phyloP scores from a whole-genome alignment of 2,113 vertebrate species.

The Amazona guildingii region DNA sequence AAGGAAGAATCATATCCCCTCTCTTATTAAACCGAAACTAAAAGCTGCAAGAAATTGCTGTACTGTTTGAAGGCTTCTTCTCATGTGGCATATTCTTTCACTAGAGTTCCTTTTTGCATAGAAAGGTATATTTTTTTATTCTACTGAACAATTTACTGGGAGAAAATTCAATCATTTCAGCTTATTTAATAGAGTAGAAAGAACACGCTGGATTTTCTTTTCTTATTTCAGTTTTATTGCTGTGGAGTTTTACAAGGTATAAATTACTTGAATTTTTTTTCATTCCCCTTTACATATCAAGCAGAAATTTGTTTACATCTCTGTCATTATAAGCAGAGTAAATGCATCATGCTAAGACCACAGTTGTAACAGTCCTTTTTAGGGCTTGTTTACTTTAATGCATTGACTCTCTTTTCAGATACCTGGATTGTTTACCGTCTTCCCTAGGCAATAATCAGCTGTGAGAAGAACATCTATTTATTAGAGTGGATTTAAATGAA shows the following conservation, averaged over 20 bases:
- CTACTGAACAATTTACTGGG: background rate
- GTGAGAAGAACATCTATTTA: background rate
- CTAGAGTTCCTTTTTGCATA: background rate
- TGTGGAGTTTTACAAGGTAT: background rate
- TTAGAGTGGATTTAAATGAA: background rate
- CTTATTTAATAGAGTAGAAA: background rate
- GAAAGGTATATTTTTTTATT: background rate
- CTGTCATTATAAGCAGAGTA: background rate
- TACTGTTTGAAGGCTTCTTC: background rate
- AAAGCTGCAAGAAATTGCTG: background rate
- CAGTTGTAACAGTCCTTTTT: background rate
- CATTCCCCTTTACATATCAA: background rate
- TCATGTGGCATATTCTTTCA: background rate
- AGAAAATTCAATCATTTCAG: background rate
- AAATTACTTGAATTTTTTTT: background rate
- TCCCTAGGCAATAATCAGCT: background rate
- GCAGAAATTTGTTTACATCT: background rate
- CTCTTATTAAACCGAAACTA: background rate
- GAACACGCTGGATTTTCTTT: background rate
- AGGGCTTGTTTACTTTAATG: background rate
- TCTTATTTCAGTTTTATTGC: background rate
- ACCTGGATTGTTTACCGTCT: background rate
- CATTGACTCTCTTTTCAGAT: background rate
- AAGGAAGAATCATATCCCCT: slow-evolving; percentile 6
- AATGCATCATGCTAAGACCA: background rate